Evolutionary conservation across 2,888 invertebrate genomes (phyloP), one percentile per base, ranked within the genome.

Genomic region (Amblyteles armatorius): DNA sequence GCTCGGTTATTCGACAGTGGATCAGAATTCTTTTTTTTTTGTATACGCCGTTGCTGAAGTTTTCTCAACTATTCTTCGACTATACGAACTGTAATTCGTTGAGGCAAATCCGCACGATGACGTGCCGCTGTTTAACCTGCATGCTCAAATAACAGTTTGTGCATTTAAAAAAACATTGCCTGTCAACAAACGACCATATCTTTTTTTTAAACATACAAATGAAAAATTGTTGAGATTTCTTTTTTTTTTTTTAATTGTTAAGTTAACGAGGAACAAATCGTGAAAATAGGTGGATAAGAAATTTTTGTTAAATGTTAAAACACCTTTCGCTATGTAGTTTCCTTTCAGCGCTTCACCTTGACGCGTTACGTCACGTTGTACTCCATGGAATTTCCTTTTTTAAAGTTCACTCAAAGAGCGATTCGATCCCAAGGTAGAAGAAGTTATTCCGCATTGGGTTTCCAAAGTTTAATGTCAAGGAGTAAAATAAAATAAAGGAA

Each of bases 1-100:
- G 48, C 19, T 48, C 68, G 55, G 19, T 19, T 48, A 50, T 52
- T n/a, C 19, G n/a, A 33, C 26, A 55, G 22, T n/a, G 5, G 4
- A 33, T 68, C 55, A 4, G n/a, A 16, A 67, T 40, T 33, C 48
- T 73, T 40, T 44, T 48, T 55, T 55, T 44, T 16, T 55, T n/a
- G 2, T 1, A 63, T 6, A 16, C 1, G 13, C 16, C 29, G 16
- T 60, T 13, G 13, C 16, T 26, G 1, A 60, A 16, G 6, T 13
- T 13, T 57, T 26, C 29, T 60, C 29, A 4, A 48, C 4, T 16
- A 9, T 13, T 57, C 26, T 11, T 57, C 11, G 57, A 48, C 40
- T 9, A 19, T 2, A 55, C 55, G 3, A 19, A 55, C 11, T 22
- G 26, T 57, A 4, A 26, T 4, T 9, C 26, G 11, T 57, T 57